A percentile compares a stretch with the other conserved stretches of the same genome.
These are phyloP conservation scores for Chaetophractus vellerosus DNA, from an alignment of 2,797 vertebrate species.

Conservation along the genomic window DNA sequence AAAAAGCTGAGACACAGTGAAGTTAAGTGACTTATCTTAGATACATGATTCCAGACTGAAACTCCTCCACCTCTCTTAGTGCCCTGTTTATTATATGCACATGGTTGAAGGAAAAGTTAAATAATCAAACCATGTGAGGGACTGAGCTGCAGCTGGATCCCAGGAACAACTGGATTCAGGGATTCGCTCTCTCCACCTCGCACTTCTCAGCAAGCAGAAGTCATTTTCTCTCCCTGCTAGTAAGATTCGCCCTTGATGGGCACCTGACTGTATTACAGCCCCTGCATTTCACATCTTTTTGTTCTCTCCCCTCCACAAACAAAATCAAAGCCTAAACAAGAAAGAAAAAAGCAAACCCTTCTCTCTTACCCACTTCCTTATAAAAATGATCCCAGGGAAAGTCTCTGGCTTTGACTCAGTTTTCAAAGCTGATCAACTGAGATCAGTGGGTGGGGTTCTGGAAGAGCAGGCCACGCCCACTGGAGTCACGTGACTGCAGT, in stretches of 20 bases:
- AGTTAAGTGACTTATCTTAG: neutral
- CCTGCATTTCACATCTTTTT: neutral
- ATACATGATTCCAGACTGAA: neutral
- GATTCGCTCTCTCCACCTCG: neutral
- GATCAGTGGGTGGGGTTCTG: neutral
- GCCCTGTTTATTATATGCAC: neutral
- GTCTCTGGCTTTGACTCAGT: neutral
- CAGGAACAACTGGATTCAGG: neutral
- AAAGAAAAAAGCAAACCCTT: neutral
- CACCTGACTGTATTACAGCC: neutral
- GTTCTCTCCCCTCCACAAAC: neutral
- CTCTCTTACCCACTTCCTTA: neutral
- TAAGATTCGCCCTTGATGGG: neutral
- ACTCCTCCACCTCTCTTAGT: neutral
- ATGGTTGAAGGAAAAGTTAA: accelerated
- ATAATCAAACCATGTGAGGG: accelerated
- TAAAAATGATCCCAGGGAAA: neutral
- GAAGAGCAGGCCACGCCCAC: neutral
- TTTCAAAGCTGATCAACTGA: neutral
- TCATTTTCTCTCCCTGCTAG: neutral
- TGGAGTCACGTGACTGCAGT: neutral
- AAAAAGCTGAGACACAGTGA: neutral
- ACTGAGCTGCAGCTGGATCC: neutral
- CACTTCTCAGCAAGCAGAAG: neutral
- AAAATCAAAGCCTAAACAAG: too few relatives aligned